Percentiles rank a stretch among this genome's conserved stretches.
Conservation (phyloP, 2,113 vertebrate genomes). For the Limnothrissa miodon region DNA sequence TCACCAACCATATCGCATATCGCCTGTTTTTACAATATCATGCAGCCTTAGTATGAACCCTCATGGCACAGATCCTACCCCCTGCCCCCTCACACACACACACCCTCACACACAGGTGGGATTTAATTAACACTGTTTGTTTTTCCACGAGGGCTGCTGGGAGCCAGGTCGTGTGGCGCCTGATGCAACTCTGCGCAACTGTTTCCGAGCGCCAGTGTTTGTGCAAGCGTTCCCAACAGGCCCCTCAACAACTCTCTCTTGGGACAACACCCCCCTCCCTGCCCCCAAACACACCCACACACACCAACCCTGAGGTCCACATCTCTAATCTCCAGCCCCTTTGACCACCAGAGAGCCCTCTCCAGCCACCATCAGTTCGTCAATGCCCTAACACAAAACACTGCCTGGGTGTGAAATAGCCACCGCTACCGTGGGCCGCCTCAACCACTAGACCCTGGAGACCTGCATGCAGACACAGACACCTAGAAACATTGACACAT, state of each 20-base stretch:
- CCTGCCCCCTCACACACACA: background rate
- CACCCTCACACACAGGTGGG: constrained; percentile 65
- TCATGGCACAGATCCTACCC: constrained; percentile 33
- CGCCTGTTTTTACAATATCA: no score
- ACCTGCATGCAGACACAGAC: background rate
- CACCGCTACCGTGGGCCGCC: background rate
- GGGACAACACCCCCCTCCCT: background rate
- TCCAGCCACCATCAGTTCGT: background rate
- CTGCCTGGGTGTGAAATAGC: background rate
- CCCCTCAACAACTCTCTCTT: constrained; percentile 38
- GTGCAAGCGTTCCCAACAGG: constrained; percentile 44
- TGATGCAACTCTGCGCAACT: constrained; percentile 76
- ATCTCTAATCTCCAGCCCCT: background rate
- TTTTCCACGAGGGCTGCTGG: constrained; percentile 65
- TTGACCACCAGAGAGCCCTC: background rate
- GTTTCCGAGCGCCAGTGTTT: constrained; percentile 56
- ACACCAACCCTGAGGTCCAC: background rate
- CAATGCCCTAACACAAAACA: background rate
- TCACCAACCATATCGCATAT: no score
- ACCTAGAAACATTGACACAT: background rate
- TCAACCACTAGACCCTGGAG: background rate
- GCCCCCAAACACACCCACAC: background rate
- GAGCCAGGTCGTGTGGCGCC: constrained; percentile 60
- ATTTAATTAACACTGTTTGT: constrained; percentile 79
- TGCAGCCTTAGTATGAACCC: no score